A percentile compares a stretch with the other conserved stretches of the same genome.
Conservation (phyloP, 2,797 vertebrate genomes). For the Manis crassicaudata region DNA sequence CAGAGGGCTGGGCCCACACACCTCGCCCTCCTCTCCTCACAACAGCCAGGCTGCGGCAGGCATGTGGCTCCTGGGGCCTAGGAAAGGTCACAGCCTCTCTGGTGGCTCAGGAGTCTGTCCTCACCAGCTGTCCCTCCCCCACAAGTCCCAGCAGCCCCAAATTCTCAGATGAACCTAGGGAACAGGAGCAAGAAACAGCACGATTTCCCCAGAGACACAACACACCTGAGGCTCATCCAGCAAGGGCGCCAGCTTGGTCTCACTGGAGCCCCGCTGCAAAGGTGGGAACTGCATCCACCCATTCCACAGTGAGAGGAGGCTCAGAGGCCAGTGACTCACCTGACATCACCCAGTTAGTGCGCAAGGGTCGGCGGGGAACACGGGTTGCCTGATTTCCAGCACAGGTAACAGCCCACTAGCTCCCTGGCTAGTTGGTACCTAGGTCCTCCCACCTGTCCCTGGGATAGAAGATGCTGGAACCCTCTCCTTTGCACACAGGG, state of each 20-base stretch:
- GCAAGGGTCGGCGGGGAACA: not conserved
- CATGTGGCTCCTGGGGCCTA: not conserved
- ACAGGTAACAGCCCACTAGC: not conserved
- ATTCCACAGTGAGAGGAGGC: too few relatives aligned
- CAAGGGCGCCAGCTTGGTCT: not conserved
- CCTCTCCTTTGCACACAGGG: not conserved
- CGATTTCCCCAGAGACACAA: accelerated
- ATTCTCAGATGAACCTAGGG: not conserved
- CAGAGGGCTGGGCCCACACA: not conserved
- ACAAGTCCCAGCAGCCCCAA: not conserved
- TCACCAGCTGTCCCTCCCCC: not conserved
- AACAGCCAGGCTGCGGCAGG: not conserved
- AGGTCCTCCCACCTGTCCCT: not conserved
- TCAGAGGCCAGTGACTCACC: not conserved
- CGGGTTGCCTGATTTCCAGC: not conserved
- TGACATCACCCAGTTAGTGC: not conserved
- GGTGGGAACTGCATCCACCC: not conserved
- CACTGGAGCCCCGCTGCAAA: accelerated
- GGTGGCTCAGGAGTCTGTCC: not conserved
- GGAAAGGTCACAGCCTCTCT: not conserved
- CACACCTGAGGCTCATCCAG: not conserved
- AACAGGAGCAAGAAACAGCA: not conserved
- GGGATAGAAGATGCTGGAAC: not conserved
- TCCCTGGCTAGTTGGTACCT: not conserved
- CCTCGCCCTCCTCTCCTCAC: not conserved